Evolutionary conservation across 2,797 vertebrate species (phyloP).

Genomic region (Sebastes baramenuke): DNA sequence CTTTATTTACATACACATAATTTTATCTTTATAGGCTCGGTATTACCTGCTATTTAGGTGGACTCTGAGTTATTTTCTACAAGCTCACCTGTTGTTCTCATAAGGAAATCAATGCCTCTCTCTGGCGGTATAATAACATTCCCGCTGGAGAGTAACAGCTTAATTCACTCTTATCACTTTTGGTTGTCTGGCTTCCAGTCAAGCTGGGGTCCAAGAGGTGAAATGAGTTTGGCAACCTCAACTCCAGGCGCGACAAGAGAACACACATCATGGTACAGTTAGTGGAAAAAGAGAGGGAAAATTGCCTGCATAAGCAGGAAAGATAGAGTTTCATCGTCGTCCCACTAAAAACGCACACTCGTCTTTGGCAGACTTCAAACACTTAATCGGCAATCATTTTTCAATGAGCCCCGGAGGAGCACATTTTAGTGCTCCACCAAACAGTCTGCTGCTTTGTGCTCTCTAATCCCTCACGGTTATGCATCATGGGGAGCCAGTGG

Average conservation of each 20-base stretch:
- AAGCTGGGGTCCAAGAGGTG: constrained; percentile 85
- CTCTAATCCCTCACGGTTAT: constrained; percentile 83
- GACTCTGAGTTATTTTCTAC: constrained; percentile 69
- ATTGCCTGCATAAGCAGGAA: constrained; percentile 86
- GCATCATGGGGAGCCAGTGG: constrained; percentile 80
- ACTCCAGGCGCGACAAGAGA: constrained; percentile 75
- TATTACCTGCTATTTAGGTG: constrained; percentile 69
- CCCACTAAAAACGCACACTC: constrained; percentile 80
- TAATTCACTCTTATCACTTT: constrained; percentile 85
- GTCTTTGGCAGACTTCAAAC: constrained; percentile 86
- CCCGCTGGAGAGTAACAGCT: constrained; percentile 80
- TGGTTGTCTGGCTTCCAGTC: constrained; percentile 85
- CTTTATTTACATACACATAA: constrained; percentile 66
- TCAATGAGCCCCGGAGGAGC: constrained; percentile 86
- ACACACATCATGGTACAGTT: constrained; percentile 85
- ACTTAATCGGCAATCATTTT: constrained; percentile 87
- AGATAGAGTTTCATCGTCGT: constrained; percentile 87
- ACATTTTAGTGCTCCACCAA: constrained; percentile 85
- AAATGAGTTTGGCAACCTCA: constrained; percentile 89
- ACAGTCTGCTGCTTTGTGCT: constrained; percentile 83
- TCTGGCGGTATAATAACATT: constrained; percentile 82
- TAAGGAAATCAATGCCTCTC: constrained; percentile 79
- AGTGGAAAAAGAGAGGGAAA: constrained; percentile 82
- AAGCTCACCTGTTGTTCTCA: constrained; percentile 84
- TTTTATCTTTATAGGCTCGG: constrained; percentile 62